Evolutionary conservation across 2,797 vertebrate species (phyloP).

Genomic region (Sphaeramia orbicularis): DNA sequence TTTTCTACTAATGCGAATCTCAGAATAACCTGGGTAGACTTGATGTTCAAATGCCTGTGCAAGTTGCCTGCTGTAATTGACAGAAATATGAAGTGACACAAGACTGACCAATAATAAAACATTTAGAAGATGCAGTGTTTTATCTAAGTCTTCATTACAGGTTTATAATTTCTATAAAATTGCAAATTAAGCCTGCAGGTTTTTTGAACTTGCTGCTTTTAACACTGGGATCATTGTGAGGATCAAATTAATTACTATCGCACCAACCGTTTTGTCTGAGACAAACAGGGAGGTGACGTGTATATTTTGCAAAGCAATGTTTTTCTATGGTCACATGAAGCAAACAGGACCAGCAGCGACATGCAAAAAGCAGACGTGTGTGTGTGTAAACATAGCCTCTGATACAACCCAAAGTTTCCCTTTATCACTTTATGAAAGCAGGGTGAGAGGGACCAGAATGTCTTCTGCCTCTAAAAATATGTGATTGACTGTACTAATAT

Average conservation of each 20-base stretch:
- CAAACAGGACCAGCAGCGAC: too few relatives aligned
- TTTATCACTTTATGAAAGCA: constrained; percentile 57
- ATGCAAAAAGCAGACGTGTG: background rate
- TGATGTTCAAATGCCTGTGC: constrained; percentile 1
- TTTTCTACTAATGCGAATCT: constrained; percentile 11
- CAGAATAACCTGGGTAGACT: constrained; percentile 11
- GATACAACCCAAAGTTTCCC: constrained; percentile 57
- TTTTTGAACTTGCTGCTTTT: constrained; percentile 21
- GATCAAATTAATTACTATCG: constrained; percentile 12
- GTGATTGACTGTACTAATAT: constrained; percentile 85
- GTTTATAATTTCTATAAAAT: constrained; percentile 42
- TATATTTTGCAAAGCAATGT: constrained; percentile 4
- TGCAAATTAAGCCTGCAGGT: constrained; percentile 39
- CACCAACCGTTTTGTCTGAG: background rate
- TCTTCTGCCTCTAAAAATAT: constrained; percentile 72
- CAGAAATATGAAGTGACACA: constrained; percentile 1
- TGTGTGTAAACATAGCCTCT: constrained; percentile 66
- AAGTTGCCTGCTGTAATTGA: constrained; percentile 5
- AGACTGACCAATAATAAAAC: constrained; percentile 2
- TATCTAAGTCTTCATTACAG: constrained; percentile 10
- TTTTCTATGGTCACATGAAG: too few relatives aligned
- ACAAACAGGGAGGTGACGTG: constrained; percentile 1
- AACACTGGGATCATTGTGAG: constrained; percentile 22
- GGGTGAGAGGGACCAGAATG: constrained; percentile 67
- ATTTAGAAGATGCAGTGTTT: constrained; percentile 7